phyloP scores from a whole-genome alignment of 2,113 vertebrate species.

The Passerina amoena region DNA sequence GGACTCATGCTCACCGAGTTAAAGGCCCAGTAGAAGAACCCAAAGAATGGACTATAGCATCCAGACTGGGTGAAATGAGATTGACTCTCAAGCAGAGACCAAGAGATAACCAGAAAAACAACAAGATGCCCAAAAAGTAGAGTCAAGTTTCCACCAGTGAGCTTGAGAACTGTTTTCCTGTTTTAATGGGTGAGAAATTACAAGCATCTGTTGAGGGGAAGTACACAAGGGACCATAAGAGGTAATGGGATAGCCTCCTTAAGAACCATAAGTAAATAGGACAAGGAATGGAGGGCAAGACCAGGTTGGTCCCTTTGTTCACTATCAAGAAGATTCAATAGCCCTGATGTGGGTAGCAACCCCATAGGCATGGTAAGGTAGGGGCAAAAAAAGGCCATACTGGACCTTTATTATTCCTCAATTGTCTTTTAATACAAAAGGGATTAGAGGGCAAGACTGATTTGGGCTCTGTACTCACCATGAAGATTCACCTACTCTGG shows the following conservation, averaged over 20 bases:
- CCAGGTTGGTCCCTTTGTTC: not conserved
- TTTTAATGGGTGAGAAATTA: not conserved
- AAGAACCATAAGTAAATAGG: not conserved
- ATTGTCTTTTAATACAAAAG: not conserved
- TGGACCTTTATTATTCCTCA: not conserved
- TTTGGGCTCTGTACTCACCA: not conserved
- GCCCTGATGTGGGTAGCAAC: not conserved
- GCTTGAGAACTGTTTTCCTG: not conserved
- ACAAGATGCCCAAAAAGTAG: not conserved
- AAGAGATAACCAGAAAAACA: not conserved
- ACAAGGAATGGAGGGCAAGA: not conserved
- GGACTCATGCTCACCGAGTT: not conserved
- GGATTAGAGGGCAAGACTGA: not conserved
- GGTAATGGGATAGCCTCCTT: not conserved
- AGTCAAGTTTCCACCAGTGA: not conserved
- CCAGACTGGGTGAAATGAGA: not conserved
- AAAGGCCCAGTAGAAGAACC: not conserved
- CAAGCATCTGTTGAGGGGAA: not conserved
- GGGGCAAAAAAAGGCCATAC: not conserved
- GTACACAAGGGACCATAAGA: not conserved
- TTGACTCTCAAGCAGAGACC: not conserved
- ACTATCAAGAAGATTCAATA: not conserved
- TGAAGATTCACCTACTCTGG: not conserved
- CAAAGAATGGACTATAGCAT: not conserved
- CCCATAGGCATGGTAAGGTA: not conserved